Base-by-base conservation (phyloP, 2,888 invertebrate genomes). In the Agrilus biguttatus region DNA sequence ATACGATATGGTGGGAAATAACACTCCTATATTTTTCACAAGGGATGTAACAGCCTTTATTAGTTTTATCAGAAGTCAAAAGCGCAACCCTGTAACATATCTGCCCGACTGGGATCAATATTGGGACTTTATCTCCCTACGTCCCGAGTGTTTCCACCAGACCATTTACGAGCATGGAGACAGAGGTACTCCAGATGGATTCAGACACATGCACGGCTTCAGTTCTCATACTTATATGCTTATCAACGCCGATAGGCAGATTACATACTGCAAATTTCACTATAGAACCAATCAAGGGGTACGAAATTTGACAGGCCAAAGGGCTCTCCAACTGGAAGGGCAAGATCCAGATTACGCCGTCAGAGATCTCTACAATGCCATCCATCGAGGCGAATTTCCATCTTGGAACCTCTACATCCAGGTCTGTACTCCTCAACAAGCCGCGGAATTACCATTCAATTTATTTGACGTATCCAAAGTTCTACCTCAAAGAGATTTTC, bases 1-100 rank as follows among this genome's bases (percentile, higher is more conserved):
- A 56, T 91, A 92, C 91, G 93, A 95, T 68, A 68, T 93, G 50
- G 91, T 91, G 32, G 93, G 93, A 7, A 86, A 85, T 62, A 93
- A 92, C 64, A 90, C 89, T 1, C 93, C 93, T 0, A 77, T 93
- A 43, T 92, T 91, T 69, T 93, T 92, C 63, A 78, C 93, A 53
- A 77, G 90, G 43, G 93, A 95, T 63, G 83, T 91, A 3, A 71
- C 83, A 3, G 66, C 87, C 41, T 97, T 97, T 67, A 89, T 95
- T 6, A 90, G 86, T 59, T 92, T 97, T 58, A 90, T 97, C 53
- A 96, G 96, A 63, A 87, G 92, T 1, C 91, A 95, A 64, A 97
- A 96, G 65, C 77, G 96, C 50, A 96, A 97, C 64, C 96, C 97
- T 1, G 83, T 75, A 23, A 89, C 88, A 0, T 85, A 89, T 60